Conservation (phyloP, 2,888 invertebrate species). For the Parnassius apollo region DNA sequence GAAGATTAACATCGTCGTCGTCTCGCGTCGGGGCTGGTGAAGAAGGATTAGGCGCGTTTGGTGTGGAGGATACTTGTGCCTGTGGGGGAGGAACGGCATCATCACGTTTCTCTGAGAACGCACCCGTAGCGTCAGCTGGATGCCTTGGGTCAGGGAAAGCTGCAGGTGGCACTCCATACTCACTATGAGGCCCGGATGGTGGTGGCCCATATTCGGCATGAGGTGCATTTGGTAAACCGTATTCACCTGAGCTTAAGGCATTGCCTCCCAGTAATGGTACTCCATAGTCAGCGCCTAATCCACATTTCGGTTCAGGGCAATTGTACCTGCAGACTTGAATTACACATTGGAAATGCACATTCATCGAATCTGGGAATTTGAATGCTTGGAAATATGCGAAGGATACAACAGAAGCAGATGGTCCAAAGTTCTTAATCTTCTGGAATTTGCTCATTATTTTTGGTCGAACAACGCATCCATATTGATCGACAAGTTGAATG, state of each 20-base stretch:
- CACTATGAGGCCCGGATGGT: slow-evolving; percentile 82
- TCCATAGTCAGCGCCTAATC: slow-evolving; percentile 85
- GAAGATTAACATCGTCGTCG: slow-evolving; percentile 86
- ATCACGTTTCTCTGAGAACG: slow-evolving; percentile 90
- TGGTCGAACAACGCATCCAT: slow-evolving; percentile 95
- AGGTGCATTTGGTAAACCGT: slow-evolving; percentile 78
- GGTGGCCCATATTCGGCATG: slow-evolving; percentile 87
- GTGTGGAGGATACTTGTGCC: slow-evolving; percentile 88
- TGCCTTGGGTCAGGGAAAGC: slow-evolving; percentile 94
- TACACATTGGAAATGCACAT: slow-evolving; percentile 97
- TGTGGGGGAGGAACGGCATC: slow-evolving; percentile 91
- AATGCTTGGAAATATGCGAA: slow-evolving; percentile 98
- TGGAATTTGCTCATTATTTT: slow-evolving; percentile 98
- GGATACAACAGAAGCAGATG: slow-evolving; percentile 95
- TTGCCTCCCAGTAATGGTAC: slow-evolving; percentile 84
- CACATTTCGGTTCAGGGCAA: slow-evolving; percentile 95
- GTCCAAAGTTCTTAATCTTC: slow-evolving; percentile 97
- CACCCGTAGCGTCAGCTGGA: slow-evolving; percentile 90
- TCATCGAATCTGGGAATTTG: slow-evolving; percentile 98
- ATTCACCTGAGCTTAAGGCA: slow-evolving; percentile 83
- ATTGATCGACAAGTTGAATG: slow-evolving; percentile 95
- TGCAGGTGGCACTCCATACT: slow-evolving; percentile 88
- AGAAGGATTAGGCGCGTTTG: slow-evolving; percentile 80
- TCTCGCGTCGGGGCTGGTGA: slow-evolving; percentile 81
- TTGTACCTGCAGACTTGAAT: slow-evolving; percentile 97